Evolutionary conservation across 2,797 vertebrate species (phyloP).

Genomic region (Chelmon rostratus): DNA sequence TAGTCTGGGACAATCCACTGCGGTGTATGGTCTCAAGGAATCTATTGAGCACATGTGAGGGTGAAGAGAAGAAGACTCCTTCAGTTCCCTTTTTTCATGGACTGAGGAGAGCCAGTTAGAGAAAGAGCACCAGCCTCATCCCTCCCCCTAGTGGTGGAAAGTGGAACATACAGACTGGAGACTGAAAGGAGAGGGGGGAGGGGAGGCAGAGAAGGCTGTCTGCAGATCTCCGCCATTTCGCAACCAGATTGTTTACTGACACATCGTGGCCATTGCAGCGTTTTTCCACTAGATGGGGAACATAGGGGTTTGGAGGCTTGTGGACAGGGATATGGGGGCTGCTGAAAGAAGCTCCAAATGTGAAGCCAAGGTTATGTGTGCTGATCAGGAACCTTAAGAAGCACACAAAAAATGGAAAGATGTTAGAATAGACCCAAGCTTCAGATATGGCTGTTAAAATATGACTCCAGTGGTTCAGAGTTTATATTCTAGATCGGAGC

Average conservation of each 20-base stretch:
- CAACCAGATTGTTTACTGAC: conserved; percentile 92
- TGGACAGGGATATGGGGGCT: conserved; percentile 53
- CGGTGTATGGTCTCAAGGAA: conserved; percentile 45
- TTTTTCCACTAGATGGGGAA: conserved; percentile 78
- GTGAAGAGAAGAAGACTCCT: conserved; percentile 43
- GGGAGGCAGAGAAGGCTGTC: conserved; percentile 82
- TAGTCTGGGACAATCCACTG: conserved; percentile 41
- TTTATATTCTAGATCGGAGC: not conserved
- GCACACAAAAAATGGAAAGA: conserved; percentile 36
- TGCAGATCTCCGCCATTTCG: conserved; percentile 92
- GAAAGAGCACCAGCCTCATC: conserved; percentile 60
- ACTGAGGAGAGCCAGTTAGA: conserved; percentile 58
- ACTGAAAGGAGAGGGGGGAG: conserved; percentile 75
- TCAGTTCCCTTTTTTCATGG: conserved; percentile 33
- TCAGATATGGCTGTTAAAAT: conserved; percentile 2
- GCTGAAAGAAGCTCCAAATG: conserved; percentile 57
- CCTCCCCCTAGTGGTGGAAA: conserved; percentile 91
- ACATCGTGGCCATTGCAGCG: conserved; percentile 76
- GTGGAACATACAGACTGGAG: conserved; percentile 82
- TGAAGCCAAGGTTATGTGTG: conserved; percentile 38
- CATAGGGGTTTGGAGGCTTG: conserved; percentile 63
- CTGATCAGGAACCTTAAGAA: conserved; percentile 36
- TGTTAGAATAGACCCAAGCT: conserved; percentile 27
- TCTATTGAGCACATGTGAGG: conserved; percentile 35
- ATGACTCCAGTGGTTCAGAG: conserved; percentile 2